These are phyloP conservation scores for Rhogogaster chlorosoma DNA, from an alignment of 2,888 invertebrate species.

Conservation along the genomic window DNA sequence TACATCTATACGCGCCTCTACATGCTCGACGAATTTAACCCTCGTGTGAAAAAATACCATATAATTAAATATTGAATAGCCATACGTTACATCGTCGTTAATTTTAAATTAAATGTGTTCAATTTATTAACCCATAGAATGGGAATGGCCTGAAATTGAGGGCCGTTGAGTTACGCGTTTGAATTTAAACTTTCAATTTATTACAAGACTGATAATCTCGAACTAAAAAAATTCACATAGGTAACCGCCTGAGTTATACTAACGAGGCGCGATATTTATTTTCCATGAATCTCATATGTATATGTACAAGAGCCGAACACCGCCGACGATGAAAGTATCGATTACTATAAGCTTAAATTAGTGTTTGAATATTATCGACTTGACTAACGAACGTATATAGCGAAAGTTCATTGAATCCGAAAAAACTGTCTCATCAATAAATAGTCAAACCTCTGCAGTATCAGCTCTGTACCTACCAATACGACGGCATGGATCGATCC, in stretches of 20 bases:
- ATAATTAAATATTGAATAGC: slow-evolving; percentile 45
- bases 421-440: background rate
- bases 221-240: slow-evolving; percentile 18
- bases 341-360: slow-evolving; percentile 19
- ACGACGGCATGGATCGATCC: background rate
- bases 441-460: background rate
- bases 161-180: slow-evolving; percentile 44
- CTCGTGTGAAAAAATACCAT: slow-evolving; percentile 42
- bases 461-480: background rate
- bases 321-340: slow-evolving; percentile 4
- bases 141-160: slow-evolving; percentile 40
- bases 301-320: background rate
- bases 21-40: slow-evolving; percentile 19
- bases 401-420: background rate
- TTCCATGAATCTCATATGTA: slow-evolving; percentile 25
- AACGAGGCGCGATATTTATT: slow-evolving; percentile 42
- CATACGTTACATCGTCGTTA: slow-evolving; percentile 38
- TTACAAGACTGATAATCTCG: slow-evolving; percentile 29
- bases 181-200: slow-evolving; percentile 43
- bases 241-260: slow-evolving; percentile 37
- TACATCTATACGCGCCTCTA: background rate
- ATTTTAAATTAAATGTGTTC: slow-evolving; percentile 39
- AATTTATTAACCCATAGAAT: slow-evolving; percentile 42
- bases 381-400: background rate
- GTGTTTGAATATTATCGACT: slow-evolving; percentile 4